Conservation (phyloP, 2,888 invertebrate species). For the Ochropleura leucogaster region DNA sequence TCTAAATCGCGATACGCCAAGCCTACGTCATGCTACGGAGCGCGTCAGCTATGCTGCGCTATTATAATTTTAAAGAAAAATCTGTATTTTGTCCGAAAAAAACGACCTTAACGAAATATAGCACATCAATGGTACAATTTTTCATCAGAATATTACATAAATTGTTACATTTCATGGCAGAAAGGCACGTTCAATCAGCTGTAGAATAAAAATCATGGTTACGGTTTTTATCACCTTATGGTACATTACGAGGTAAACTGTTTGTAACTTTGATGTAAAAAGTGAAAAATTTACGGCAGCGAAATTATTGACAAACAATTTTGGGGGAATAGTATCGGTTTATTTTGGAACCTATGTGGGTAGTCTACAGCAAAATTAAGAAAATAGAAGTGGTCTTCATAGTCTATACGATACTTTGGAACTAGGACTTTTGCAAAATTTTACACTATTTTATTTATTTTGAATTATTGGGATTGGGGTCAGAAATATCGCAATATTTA, state of each 20-base stretch:
- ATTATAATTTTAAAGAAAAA: conserved; percentile 3
- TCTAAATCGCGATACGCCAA: background rate
- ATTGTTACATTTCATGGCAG: conserved; percentile 43
- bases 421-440: background rate
- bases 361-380: background rate
- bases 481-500: conserved; percentile 49
- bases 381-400: background rate
- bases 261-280: background rate
- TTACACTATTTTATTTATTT: background rate
- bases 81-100: background rate
- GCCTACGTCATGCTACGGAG: background rate
- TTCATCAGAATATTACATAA: conserved; percentile 18
- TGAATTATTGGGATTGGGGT: background rate
- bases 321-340: background rate
- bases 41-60: background rate
- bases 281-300: background rate
- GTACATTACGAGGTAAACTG: background rate
- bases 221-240: conserved; percentile 41
- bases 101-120: conserved; percentile 1
- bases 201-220: conserved; percentile 27
- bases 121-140: conserved; percentile 48
- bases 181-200: conserved; percentile 29
- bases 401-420: background rate
- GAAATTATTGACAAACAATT: background rate
- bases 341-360: background rate